These are phyloP conservation scores for Himalopsyche kuldschensis DNA, from an alignment of 2,888 invertebrate genomes.

Conservation along the genomic window DNA sequence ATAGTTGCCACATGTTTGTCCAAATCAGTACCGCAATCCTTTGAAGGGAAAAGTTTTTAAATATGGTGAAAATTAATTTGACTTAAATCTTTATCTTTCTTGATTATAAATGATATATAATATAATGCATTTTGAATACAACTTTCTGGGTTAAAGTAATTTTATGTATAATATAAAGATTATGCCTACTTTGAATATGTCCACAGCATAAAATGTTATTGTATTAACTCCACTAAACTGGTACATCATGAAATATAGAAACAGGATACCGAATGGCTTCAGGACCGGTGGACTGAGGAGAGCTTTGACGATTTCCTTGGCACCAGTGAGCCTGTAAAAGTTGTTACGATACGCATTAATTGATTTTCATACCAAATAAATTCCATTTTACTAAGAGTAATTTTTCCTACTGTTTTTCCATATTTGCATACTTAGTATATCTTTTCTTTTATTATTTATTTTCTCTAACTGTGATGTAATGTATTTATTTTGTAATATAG, in stretches of 20 bases:
- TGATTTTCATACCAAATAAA: too few relatives aligned
- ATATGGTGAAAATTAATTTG: too few relatives aligned
- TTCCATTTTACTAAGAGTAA: too few relatives aligned
- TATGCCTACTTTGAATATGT: slow-evolving; percentile 60
- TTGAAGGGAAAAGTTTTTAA: slow-evolving; percentile 36
- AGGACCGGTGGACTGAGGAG: slow-evolving; percentile 64
- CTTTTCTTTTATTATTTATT: too few relatives aligned
- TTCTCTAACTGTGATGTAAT: too few relatives aligned
- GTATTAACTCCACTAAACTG: slow-evolving; percentile 73
- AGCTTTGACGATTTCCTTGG: slow-evolving; percentile 59
- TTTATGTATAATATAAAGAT: neutral
- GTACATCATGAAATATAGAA: slow-evolving; percentile 68
- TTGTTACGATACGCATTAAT: neutral
- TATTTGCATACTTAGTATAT: too few relatives aligned
- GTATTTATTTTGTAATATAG: too few relatives aligned
- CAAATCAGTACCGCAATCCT: slow-evolving; percentile 61
- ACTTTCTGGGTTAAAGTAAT: too few relatives aligned
- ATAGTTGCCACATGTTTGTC: slow-evolving; percentile 65
- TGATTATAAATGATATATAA: too few relatives aligned
- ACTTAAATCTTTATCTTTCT: too few relatives aligned
- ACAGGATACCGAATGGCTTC: slow-evolving; percentile 65
- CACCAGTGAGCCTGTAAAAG: slow-evolving; percentile 52
- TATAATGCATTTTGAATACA: too few relatives aligned
- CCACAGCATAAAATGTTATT: slow-evolving; percentile 69
- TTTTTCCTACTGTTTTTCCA: too few relatives aligned